A percentile compares a stretch with the other conserved stretches of the same genome.
These are phyloP conservation scores for Periparus ater DNA, from an alignment of 2,797 vertebrate genomes.

Conservation along the genomic window DNA sequence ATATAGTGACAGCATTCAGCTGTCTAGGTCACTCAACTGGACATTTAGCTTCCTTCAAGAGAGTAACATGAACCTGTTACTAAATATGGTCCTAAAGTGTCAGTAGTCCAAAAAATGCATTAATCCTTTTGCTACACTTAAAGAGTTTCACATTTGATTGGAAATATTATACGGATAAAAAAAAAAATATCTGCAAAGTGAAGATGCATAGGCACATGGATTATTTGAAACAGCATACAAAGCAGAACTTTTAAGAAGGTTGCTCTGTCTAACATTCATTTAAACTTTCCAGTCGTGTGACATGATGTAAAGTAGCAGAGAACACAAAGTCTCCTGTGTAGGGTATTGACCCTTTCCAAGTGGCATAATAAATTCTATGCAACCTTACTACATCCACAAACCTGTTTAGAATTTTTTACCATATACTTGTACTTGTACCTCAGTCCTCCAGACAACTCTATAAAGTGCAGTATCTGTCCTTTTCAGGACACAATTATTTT, in stretches of 20 bases:
- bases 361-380: not conserved
- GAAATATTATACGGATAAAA: not conserved
- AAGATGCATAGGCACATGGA: not conserved
- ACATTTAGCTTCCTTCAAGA: not conserved
- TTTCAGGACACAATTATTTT: not conserved
- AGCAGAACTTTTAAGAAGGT: not conserved
- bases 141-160: not conserved
- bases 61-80: not conserved
- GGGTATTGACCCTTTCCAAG: not conserved
- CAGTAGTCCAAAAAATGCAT: not conserved
- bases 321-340: not conserved
- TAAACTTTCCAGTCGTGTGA: not conserved
- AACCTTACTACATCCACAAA: not conserved
- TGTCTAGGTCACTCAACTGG: constrained; percentile 23
- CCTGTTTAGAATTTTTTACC: not conserved
- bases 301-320: not conserved
- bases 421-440: not conserved
- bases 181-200: not conserved
- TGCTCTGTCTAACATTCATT: not conserved
- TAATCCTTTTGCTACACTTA: not conserved
- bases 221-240: not conserved
- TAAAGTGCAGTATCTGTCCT: not conserved
- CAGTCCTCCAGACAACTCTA: not conserved
- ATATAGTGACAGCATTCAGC: constrained; percentile 6
- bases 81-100: not conserved